Base-by-base conservation (phyloP, 1,140 invertebrate species). In the Formica selysi region DNA sequence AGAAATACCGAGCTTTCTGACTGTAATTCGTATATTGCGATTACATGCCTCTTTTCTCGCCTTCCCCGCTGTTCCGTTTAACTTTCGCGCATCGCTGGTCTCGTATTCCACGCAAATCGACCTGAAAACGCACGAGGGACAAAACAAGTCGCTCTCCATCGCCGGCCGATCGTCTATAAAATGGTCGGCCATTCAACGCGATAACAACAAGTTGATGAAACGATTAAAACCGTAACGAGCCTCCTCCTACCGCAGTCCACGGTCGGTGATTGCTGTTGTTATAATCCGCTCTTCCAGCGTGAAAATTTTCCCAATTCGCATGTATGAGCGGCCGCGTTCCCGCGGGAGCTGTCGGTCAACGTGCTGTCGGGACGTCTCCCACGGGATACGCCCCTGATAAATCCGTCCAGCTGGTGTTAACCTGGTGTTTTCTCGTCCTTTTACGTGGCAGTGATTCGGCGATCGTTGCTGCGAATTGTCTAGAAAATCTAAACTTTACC, bases 261-360 rank as follows among this genome's bases (percentile, higher is more conserved):
- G 59, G 38, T 19, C 67, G 74, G 64, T 88, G 88, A 90, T 86
- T 65, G 89, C 87, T 91, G 89, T 91, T 91, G 86, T 87, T 90
- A 90, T 68, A 86, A 80, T 67, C n/a, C 38, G 57, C 67, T 65
- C 70, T 85, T 78, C 67, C 68, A 73, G 51, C 65, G 57, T 71
- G 89, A 92, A 93, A 94, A 94, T 94, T 94, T 92, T 93, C 92
- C 92, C 93, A 91, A 94, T 94, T 94, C 93, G 89, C 92, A 94
- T 94, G 91, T 92, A 92, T 92, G 92, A 92, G 87, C 90, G 92
- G 70, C 74, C 87, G 78, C 68, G 36, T 76, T 90, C 94, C 92
- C 93, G 54, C 26, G 91, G 92, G 93, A 90, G 71, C 89, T 89
- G 91, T 94, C 92, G 91, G 93, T 94, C 93, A 94, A 91, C 90